Conservation (phyloP, 2,113 vertebrate species). For the Epinephelus lanceolatus region DNA sequence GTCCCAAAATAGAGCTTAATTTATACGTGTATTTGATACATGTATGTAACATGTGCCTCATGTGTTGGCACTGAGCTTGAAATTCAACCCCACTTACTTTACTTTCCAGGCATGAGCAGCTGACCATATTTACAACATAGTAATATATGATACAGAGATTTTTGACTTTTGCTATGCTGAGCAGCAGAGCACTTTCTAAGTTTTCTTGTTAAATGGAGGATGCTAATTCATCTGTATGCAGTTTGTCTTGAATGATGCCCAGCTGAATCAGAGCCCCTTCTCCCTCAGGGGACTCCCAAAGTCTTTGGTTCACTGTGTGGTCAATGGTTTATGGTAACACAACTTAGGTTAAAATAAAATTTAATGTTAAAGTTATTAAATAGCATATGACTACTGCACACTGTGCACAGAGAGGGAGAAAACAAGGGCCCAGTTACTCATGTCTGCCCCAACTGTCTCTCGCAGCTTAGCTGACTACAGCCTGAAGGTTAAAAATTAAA, state of each 20-base stretch:
- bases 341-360: too few relatives aligned
- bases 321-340: too few relatives aligned
- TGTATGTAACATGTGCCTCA: neutral
- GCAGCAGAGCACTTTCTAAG: conserved; percentile 36
- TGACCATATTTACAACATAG: conserved; percentile 5
- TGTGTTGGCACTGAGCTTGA: conserved; percentile 23
- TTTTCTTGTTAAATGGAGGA: conserved; percentile 15
- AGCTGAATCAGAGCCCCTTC: neutral
- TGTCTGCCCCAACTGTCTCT: too few relatives aligned
- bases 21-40: neutral
- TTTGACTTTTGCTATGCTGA: neutral
- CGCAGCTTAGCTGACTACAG: too few relatives aligned
- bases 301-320: too few relatives aligned
- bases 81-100: conserved; percentile 31
- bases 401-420: too few relatives aligned
- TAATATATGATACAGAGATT: neutral
- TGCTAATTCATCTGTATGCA: neutral
- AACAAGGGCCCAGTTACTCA: too few relatives aligned
- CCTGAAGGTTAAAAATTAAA: too few relatives aligned
- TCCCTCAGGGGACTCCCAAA: too few relatives aligned
- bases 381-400: too few relatives aligned
- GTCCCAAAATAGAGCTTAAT: neutral
- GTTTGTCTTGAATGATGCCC: neutral
- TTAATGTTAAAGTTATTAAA: too few relatives aligned
- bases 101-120: conserved; percentile 3